A percentile compares a stretch with the other conserved stretches of the same genome.
These are phyloP conservation scores for Scylla paramamosain DNA, from an alignment of 1,140 invertebrate genomes.

Conservation along the genomic window DNA sequence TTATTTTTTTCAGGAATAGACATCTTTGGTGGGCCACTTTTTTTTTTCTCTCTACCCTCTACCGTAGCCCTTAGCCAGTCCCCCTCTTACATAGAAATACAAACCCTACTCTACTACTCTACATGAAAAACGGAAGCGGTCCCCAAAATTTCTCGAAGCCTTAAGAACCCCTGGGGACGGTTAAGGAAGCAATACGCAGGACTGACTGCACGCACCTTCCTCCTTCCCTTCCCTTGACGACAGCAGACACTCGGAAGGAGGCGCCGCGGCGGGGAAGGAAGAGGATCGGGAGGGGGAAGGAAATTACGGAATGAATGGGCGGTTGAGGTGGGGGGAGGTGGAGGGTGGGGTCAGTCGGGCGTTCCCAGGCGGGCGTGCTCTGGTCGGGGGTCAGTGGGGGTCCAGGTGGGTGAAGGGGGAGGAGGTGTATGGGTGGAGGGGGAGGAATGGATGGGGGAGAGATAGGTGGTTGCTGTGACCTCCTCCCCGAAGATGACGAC, in stretches of 20 bases:
- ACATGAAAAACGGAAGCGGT: too few species aligned
- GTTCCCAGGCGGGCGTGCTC: conserved; percentile 16
- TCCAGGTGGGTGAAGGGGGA: not conserved
- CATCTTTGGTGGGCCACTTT: too few species aligned
- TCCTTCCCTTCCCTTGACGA: not conserved
- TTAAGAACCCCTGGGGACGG: not conserved
- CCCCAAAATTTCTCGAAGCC: not conserved
- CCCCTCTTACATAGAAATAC: too few species aligned
- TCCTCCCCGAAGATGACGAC: not conserved
- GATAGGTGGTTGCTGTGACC: not conserved
- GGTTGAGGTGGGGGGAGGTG: not conserved
- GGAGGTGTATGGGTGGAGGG: not conserved
- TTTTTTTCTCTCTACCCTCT: too few species aligned
- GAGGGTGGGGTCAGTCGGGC: conserved; percentile 5
- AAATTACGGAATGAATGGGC: conserved; percentile 6
- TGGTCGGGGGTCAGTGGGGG: conserved; percentile 7
- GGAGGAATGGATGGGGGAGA: too few species aligned
- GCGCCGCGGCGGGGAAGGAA: not conserved
- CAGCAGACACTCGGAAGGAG: not conserved
- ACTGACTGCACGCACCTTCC: not conserved
- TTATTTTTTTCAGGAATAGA: too few species aligned
- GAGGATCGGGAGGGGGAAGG: not conserved
- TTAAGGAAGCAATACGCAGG: too few species aligned
- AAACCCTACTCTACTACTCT: too few species aligned
- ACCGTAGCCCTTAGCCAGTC: too few species aligned